Percentiles rank a stretch among this genome's conserved stretches.
phyloP scores from a whole-genome alignment of 1,140 invertebrate genomes.

The Triops longicaudatus region DNA sequence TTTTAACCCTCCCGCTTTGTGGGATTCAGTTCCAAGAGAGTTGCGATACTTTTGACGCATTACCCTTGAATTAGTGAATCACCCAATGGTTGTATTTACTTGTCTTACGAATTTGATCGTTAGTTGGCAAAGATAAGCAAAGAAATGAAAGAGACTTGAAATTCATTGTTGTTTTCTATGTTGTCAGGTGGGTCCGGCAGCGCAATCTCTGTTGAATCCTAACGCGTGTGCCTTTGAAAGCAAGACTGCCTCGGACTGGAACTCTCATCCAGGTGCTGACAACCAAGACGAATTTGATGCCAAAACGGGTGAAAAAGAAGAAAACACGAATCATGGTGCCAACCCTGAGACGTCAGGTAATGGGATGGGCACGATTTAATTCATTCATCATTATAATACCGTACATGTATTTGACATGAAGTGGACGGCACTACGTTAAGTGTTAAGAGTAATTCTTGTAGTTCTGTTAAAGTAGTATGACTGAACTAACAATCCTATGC shows the following conservation, averaged over 20 bases:
- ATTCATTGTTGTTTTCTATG: background rate
- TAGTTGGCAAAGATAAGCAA: background rate
- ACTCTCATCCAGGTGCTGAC: background rate
- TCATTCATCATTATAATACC: no score
- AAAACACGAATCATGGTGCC: slow-evolving; percentile 1
- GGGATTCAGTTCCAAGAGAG: no score
- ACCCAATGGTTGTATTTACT: background rate
- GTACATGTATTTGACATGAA: no score
- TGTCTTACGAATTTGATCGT: background rate
- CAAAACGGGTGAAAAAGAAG: background rate
- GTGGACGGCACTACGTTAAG: no score
- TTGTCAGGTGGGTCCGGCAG: slow-evolving; percentile 18
- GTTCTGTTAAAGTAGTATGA: no score
- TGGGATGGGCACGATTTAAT: no score
- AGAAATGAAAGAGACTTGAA: background rate
- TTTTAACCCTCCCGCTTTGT: background rate
- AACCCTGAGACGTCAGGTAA: slow-evolving; percentile 3
- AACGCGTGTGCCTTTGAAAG: slow-evolving; percentile 19
- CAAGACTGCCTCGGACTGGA: slow-evolving; percentile 10
- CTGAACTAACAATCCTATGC: no score
- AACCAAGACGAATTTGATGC: background rate
- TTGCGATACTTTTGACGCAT: no score
- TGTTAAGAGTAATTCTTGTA: no score
- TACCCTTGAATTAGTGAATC: background rate
- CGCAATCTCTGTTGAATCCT: slow-evolving; percentile 18